Base-by-base conservation (phyloP, 2,113 vertebrate genomes). In the Chrysochloris asiatica region DNA sequence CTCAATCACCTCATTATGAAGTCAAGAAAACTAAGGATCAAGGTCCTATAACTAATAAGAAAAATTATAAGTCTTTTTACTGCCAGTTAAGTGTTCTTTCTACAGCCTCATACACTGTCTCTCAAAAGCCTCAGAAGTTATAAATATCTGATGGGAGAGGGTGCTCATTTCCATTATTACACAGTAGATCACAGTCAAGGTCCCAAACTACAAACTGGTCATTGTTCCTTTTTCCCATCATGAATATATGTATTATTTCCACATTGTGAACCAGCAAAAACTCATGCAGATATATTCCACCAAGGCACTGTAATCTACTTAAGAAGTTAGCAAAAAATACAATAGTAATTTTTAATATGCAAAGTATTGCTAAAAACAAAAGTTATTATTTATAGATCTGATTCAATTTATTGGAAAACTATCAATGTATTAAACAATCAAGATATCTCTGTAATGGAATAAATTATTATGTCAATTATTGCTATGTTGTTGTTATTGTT, bases 291-390 rank as follows among this genome's bases (percentile, higher is more conserved):
- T 72, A 71, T 75, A 92, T 36, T 67, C 38, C 54, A 88, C 48
- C 59, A 41, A 61, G 73, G 30, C 59, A 52, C 2, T 61, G 14
- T 24, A 89, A 8, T 92, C 50, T n/a, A n/a, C n/a, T n/a, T 71
- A 91, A 45, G 22, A 93, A 80, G 17, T 47, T 84, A 61, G 30
- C 24, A 73, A 92, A n/a, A 95, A 86, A 79, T 4, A 67, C 17
- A 9, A 33, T 14, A 88, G 65, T 22, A 30, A 73, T 43, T 43
- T 26, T 69, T 8, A 91, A 77, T 86, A 61, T 2, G 72, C 6
- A 43, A 72, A 59, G 8, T 41, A 43, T n/a, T n/a, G n/a, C n/a
- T n/a, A 82, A 73, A 69, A 8, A 36, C 33, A 65, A 5, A 81
- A 81, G 76, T 92, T 41, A 75, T 50, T 80, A 50, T 48, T 80